Base-by-base conservation (phyloP, 2,797 vertebrate genomes). In the Bradypus variegatus region DNA sequence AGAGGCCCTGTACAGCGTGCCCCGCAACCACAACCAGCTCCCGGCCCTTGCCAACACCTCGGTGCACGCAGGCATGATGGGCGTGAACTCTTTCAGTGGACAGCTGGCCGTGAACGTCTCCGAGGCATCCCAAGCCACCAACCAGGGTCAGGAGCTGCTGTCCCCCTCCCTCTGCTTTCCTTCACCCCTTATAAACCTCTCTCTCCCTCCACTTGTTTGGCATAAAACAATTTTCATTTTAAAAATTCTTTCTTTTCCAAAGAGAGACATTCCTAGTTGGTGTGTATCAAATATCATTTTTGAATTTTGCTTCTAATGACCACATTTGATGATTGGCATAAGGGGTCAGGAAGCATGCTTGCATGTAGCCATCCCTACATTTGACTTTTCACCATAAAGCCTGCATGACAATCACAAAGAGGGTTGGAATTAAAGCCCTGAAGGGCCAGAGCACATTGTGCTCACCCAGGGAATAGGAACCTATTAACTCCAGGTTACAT, bases 91-190 rank as follows among this genome's bases (percentile, higher is more conserved):
- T 91, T 99, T 99, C 97, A 98, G 98, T 0, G 98, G 98, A 95
- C 99, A 99, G 96, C 98, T 99, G 95, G 98, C 99, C 0, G 99
- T 99, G 96, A 99, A 99, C 10, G 98, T 99, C 94, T 99, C 99
- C 0, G 99, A 99, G 96, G 98, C 98, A 94, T 98, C 98, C 15
- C 99, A 99, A 96, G 98, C 98, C 94, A 98, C 98, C 98, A 99
- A 98, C 97, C 99, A 99, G 98, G 99, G 98, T 99, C 97, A 98
- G 98, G 41, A 96, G 55, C 41, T 53, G 31, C 2, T 36, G 50
- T 8, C 18, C 23, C 50, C 27, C n/a, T 21, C n/a, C 19, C 10
- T 69, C 19, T 62, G 5, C 6, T 69, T 64, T 45, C 48, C 53
- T 36, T 85, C 10, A n/a, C 36, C 55, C 50, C 12, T 80, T 64